Conservation (phyloP, 1,140 invertebrate species). For the Drosophila persimilis region DNA sequence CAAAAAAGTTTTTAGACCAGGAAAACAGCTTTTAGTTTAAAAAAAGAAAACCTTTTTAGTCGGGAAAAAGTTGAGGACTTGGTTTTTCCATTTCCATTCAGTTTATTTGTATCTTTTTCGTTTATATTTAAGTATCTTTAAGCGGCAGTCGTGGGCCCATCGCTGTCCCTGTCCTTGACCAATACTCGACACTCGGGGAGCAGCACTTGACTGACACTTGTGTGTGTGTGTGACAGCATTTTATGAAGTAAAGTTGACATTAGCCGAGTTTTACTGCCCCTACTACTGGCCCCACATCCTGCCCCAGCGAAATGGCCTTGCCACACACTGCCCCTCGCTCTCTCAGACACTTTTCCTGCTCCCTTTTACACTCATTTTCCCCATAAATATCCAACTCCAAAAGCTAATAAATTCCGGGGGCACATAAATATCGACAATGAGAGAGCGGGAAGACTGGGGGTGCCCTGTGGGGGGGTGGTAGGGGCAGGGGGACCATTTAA, state of each 20-base stretch:
- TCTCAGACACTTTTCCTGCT: not conserved
- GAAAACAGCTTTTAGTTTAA: too few species aligned
- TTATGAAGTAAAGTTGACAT: constrained; percentile 41
- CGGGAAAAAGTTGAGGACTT: not conserved
- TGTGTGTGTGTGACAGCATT: constrained; percentile 25
- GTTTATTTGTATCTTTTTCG: too few species aligned
- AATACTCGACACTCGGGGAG: constrained; percentile 25
- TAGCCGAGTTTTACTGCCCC: constrained; percentile 46
- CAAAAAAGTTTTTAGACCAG: too few species aligned
- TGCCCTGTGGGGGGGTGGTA: not conserved
- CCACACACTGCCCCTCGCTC: not conserved
- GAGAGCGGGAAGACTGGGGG: too few species aligned
- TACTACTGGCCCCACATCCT: constrained; percentile 1
- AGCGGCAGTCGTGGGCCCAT: not conserved
- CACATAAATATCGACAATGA: constrained; percentile 60
- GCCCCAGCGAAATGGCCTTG: not conserved
- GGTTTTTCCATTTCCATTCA: too few species aligned
- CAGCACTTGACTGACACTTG: constrained; percentile 42
- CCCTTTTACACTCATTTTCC: not conserved
- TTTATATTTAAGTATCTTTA: not conserved
- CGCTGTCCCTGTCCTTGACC: constrained; percentile 26
- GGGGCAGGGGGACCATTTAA: constrained; percentile 12
- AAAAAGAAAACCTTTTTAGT: too few species aligned
- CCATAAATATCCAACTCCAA: constrained; percentile 37
- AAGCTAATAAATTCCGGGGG: constrained; percentile 55